phyloP scores from a whole-genome alignment of 2,888 invertebrate species.

The Entomobrya proxima region DNA sequence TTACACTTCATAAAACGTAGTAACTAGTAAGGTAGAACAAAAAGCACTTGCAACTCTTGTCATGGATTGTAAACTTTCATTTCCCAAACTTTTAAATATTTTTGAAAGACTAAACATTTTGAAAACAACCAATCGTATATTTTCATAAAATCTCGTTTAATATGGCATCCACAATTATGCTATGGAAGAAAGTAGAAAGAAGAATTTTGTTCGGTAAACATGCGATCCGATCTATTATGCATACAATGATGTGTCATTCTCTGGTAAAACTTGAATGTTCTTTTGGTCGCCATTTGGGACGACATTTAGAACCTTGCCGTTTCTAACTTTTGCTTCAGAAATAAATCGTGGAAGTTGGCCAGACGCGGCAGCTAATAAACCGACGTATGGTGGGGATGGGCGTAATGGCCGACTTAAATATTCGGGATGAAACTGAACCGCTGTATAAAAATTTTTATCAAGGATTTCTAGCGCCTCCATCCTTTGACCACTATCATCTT shows the following conservation, averaged over 20 bases:
- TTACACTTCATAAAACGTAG: no score
- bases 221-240: neutral
- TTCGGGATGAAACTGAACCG: slow-evolving; percentile 98
- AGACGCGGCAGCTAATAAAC: slow-evolving; percentile 92
- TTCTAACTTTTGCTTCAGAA: slow-evolving; percentile 39
- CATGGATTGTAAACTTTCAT: no score
- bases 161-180: no score
- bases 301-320: neutral
- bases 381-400: slow-evolving; percentile 97
- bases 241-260: neutral
- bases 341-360: slow-evolving; percentile 84
- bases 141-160: no score
- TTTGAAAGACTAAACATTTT: neutral
- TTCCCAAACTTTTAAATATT: no score
- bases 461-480: slow-evolving; percentile 95
- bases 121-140: neutral
- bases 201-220: no score
- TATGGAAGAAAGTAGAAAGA: no score
- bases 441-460: slow-evolving; percentile 94
- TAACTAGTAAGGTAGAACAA: no score
- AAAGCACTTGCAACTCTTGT: no score
- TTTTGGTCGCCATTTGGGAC: neutral
- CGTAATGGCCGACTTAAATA: slow-evolving; percentile 93
- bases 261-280: neutral
- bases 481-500: slow-evolving; percentile 87